Evolutionary conservation across 2,797 vertebrate species (phyloP).

Genomic region (Characodon lateralis): DNA sequence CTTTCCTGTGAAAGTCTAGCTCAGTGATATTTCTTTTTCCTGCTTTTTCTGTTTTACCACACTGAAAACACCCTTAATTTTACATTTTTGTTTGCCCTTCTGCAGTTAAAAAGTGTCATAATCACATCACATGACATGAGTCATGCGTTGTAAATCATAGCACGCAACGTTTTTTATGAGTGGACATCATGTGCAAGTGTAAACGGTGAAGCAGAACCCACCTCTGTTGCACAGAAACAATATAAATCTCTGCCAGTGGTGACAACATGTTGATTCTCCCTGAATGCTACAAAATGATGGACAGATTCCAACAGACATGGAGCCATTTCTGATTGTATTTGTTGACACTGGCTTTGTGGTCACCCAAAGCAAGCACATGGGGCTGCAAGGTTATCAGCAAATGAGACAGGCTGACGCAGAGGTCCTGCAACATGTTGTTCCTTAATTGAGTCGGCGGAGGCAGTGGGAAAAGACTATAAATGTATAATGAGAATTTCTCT

Average conservation of each 20-base stretch:
- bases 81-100: not conserved
- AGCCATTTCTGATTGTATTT: conserved; percentile 67
- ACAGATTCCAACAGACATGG: conserved; percentile 35
- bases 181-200: conserved; percentile 20
- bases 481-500: conserved; percentile 62
- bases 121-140: conserved; percentile 18
- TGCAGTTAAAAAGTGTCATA: not conserved
- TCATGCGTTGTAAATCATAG: conserved; percentile 20
- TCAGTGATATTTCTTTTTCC: no score
- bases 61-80: not conserved
- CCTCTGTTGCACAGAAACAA: not conserved
- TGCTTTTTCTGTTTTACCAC: not conserved
- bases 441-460: conserved; percentile 61
- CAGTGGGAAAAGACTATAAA: conserved; percentile 57
- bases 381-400: conserved; percentile 76
- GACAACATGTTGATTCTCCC: not conserved
- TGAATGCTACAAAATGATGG: conserved; percentile 12
- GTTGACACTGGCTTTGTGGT: conserved; percentile 70
- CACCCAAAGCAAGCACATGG: conserved; percentile 64
- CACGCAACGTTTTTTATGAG: conserved; percentile 23
- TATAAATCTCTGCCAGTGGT: not conserved
- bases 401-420: conserved; percentile 77
- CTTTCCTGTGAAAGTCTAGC: not conserved
- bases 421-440: conserved; percentile 43
- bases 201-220: not conserved